Percentiles rank a stretch among this genome's conserved stretches.
Conservation (phyloP, 2,113 vertebrate species). For the Pholis gunnellus region DNA sequence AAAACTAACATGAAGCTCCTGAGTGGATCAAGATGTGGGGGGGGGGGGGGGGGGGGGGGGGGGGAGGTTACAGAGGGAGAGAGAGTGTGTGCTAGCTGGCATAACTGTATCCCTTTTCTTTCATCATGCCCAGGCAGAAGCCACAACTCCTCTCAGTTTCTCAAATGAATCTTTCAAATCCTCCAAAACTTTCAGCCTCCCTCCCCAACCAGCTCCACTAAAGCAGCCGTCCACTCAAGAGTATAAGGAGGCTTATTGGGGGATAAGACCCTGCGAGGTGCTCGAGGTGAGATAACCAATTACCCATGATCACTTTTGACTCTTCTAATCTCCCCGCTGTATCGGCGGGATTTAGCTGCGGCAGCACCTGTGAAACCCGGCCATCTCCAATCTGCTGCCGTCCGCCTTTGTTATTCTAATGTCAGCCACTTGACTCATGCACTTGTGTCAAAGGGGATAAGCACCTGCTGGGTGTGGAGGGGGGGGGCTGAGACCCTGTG, state of each 20-base stretch:
- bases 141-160: constrained; percentile 74
- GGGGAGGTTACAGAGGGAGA: not conserved
- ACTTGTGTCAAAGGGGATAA: constrained; percentile 76
- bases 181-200: constrained; percentile 74
- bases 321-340: constrained; percentile 81
- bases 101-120: constrained; percentile 73
- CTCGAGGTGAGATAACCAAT: constrained; percentile 84
- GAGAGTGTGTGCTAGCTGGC: constrained; percentile 35
- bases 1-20: constrained; percentile 75
- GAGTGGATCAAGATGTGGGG: constrained; percentile 70
- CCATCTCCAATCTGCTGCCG: constrained; percentile 72
- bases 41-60: not conserved
- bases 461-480: constrained; percentile 53
- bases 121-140: constrained; percentile 76
- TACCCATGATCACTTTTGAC: constrained; percentile 85
- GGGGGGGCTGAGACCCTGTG: constrained; percentile 14
- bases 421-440: constrained; percentile 76
- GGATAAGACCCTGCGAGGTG: constrained; percentile 81
- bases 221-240: constrained; percentile 82
- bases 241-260: constrained; percentile 79
- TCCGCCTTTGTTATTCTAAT: constrained; percentile 84
- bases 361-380: constrained; percentile 80
- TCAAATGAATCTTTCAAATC: constrained; percentile 81
- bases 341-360: constrained; percentile 77
- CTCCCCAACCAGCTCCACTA: constrained; percentile 42